Base-by-base conservation (phyloP, 2,797 vertebrate genomes). In the Liasis olivaceus region DNA sequence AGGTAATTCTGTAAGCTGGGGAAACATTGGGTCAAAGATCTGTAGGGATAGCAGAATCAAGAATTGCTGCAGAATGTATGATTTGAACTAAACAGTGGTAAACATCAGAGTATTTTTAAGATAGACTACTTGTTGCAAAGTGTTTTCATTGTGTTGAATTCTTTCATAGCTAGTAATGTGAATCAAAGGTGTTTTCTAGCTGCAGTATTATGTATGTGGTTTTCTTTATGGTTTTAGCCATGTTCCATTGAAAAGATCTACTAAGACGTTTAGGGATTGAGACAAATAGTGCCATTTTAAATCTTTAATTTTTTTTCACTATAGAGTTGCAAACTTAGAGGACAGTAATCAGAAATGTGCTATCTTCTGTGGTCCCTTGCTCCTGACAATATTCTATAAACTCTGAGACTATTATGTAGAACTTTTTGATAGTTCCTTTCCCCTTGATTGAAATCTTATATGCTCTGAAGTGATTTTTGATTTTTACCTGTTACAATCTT, bases 201-300 rank as follows among this genome's bases (percentile, higher is more conserved):
- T 42, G 42, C 42, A 42, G 42, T 42, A 42, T 42, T 42, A 42
- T 42, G 3, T 42, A 42, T 42, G 42, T 42, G 42, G 42, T 42
- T 42, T 42, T 42, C 42, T 42, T 42, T 42, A 42, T 42, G 42
- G 42, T 42, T 42, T 42, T 42, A 42, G 42, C 42, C 42, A 42
- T 42, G 42, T 42, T 42, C 42, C 42, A 42, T 42, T 42, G 42
- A 42, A 89, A 60, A 24, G n/a, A 24, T 81, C 66, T 36, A 81
- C 20, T 36, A 59, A 77, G 69, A 81, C n/a, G 22, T 81, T 22
- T 59, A 42, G 56, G 2, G 22, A 77, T 81, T 42, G 11, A 58
- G n/a, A 59, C n/a, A 59, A 31, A 90, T 90, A 54, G 89, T 90
- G 89, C 31, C 56, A 47, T 81, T 77, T 90, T 90, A 59, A 59